Conservation (phyloP, 2,888 invertebrate genomes). For the Teleogryllus oceanicus region DNA sequence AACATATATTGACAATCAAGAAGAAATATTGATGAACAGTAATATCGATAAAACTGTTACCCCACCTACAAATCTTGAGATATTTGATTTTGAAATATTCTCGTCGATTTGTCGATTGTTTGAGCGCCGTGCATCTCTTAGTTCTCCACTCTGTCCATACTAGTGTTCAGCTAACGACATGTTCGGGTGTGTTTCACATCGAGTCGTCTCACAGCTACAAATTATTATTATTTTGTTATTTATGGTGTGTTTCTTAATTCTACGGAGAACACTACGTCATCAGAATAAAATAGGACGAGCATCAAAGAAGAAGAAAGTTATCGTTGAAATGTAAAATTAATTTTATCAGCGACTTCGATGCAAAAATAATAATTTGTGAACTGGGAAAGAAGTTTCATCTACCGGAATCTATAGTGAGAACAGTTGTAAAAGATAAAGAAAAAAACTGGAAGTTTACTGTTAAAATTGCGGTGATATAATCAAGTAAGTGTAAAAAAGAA, state of each 20-base stretch:
- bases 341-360: not conserved
- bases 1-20: no score
- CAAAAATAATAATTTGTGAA: not conserved
- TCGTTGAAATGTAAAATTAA: not conserved
- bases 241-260: not conserved
- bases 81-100: not conserved
- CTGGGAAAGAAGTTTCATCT: not conserved
- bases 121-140: not conserved
- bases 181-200: no score
- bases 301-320: not conserved
- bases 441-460: not conserved
- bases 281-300: not conserved
- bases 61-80: not conserved
- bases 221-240: not conserved
- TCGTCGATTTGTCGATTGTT: not conserved
- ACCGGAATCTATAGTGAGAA: not conserved
- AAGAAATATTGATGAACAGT: no score
- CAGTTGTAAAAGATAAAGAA: not conserved
- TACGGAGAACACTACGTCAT: not conserved
- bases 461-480: not conserved
- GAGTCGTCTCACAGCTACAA: not conserved
- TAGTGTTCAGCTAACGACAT: no score
- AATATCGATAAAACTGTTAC: not conserved
- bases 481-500: conserved; percentile 9
- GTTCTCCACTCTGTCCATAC: not conserved